Conservation (phyloP, 2,797 vertebrate genomes). For the Tragopan temminckii region DNA sequence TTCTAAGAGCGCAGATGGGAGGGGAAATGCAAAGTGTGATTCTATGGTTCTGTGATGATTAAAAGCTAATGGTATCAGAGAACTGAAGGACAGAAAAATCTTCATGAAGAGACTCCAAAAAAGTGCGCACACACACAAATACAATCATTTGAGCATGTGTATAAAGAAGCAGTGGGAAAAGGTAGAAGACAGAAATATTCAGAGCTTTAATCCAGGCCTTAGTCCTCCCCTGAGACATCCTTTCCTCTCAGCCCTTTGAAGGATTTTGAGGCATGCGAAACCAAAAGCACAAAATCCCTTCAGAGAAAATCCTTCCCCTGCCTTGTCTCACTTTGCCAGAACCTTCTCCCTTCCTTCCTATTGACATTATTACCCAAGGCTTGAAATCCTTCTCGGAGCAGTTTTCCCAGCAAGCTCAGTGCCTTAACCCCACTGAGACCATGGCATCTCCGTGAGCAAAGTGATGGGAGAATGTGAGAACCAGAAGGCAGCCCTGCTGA, state of each 20-base stretch:
- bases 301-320: neutral
- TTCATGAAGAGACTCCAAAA: neutral
- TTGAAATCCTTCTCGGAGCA: neutral
- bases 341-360: neutral
- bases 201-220: neutral
- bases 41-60: no score
- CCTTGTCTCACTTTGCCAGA: neutral
- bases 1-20: neutral
- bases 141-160: neutral
- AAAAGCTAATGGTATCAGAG: neutral
- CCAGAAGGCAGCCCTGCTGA: neutral
- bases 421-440: neutral
- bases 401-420: accelerated
- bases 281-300: neutral
- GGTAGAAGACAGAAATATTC: neutral
- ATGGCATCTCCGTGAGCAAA: accelerated
- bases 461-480: neutral
- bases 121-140: neutral
- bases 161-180: neutral
- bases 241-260: no score
- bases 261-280: neutral
- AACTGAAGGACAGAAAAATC: neutral
- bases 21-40: neutral
- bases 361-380: neutral
- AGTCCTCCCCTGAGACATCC: neutral